These are phyloP conservation scores for Carterocephalus palaemon DNA, from an alignment of 2,888 invertebrate genomes.

Conservation along the genomic window DNA sequence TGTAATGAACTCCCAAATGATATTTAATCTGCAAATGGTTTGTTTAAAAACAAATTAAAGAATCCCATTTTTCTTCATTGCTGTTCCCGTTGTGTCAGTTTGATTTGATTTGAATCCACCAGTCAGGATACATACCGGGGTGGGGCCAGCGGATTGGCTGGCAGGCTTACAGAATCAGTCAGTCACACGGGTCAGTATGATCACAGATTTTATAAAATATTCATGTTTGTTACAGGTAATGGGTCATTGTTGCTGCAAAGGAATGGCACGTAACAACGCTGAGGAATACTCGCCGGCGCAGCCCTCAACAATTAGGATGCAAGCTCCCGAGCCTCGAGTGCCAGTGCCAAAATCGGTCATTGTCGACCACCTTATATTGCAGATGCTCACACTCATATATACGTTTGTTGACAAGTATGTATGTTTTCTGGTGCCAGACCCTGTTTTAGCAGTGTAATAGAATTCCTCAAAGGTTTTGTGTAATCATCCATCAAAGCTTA, in stretches of 20 bases:
- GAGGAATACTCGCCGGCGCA: constrained; percentile 60
- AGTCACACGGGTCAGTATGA: no score
- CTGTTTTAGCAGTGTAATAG: not conserved
- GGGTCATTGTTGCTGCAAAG: constrained; percentile 89
- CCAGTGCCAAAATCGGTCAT: constrained; percentile 46
- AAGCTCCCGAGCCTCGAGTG: constrained; percentile 36
- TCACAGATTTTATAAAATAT: no score
- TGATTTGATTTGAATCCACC: not conserved
- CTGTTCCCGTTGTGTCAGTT: no score
- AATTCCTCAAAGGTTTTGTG: not conserved
- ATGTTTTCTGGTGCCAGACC: not conserved
- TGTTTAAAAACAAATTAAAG: not conserved
- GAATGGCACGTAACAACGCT: constrained; percentile 74
- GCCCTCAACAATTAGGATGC: constrained; percentile 36
- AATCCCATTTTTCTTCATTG: no score
- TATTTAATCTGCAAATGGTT: not conserved
- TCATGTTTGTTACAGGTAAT: constrained; percentile 64
- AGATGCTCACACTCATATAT: constrained; percentile 88
- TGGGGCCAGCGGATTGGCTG: not conserved
- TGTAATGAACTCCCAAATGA: no score
- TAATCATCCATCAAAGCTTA: not conserved
- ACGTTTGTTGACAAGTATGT: constrained; percentile 88
- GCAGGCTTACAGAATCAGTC: not conserved
- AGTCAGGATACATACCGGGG: no score
- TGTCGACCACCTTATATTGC: constrained; percentile 86